Evolutionary conservation across 2,888 invertebrate genomes (phyloP).

Genomic region (Myopa testacea): DNA sequence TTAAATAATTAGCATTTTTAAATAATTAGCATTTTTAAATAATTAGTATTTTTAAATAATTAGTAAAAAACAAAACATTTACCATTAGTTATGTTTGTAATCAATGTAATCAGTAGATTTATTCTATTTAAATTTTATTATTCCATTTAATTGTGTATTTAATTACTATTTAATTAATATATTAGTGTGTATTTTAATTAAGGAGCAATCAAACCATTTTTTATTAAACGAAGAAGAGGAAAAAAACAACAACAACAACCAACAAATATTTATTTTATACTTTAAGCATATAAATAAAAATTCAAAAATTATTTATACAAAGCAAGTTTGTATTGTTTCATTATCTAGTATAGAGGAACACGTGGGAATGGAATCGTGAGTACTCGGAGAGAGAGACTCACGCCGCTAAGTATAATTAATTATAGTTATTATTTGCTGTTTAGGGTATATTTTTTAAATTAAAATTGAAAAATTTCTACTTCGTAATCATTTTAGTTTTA

Average conservation of each 20-base stretch:
- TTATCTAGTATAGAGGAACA: too few relatives aligned
- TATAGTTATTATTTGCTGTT: too few relatives aligned
- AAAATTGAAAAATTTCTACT: too few relatives aligned
- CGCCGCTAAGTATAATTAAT: too few relatives aligned
- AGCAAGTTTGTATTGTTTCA: too few relatives aligned
- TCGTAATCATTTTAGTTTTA: too few relatives aligned
- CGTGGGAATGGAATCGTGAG: too few relatives aligned
- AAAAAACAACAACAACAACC: background rate
- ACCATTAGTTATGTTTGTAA: conserved; percentile 5
- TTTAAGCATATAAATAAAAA: conserved; percentile 8
- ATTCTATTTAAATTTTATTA: background rate
- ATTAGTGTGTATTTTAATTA: background rate
- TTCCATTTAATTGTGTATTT: background rate
- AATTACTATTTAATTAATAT: background rate
- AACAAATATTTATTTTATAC: conserved; percentile 20
- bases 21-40: background rate
- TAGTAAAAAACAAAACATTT: background rate
- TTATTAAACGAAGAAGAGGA: background rate
- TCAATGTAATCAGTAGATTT: background rate
- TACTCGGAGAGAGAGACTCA: too few relatives aligned
- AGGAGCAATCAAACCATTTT: conserved; percentile 4
- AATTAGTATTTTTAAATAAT: conserved; percentile 1
- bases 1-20: conserved; percentile 2
- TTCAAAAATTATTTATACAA: too few relatives aligned
- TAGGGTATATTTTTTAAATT: too few relatives aligned